Conservation (phyloP, 35 echinoderm and acorn worm species). For the Diadema setosum region DNA sequence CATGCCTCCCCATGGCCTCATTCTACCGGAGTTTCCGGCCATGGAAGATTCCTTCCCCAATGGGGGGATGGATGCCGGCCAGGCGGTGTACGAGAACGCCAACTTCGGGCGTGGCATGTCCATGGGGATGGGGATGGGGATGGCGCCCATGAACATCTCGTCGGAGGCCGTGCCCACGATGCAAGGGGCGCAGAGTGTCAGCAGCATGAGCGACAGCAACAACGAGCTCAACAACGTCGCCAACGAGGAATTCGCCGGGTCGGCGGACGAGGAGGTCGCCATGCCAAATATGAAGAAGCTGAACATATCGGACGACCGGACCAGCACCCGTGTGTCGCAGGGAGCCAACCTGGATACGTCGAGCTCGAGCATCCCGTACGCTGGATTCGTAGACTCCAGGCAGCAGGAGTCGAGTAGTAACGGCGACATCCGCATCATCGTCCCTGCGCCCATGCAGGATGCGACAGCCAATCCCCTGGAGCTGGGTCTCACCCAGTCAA, state of each 20-base stretch:
- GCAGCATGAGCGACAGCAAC: constrained; percentile 64
- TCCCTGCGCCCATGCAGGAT: constrained; percentile 70
- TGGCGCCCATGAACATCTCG: constrained; percentile 29
- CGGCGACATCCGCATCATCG: constrained; percentile 51
- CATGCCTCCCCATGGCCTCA: constrained; percentile 20
- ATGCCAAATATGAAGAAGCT: constrained; percentile 55
- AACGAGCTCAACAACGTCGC: constrained; percentile 50
- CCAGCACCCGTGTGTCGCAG: background rate
- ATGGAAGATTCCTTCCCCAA: constrained; percentile 63
- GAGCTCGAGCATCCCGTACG: constrained; percentile 14
- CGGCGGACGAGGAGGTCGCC: constrained; percentile 34
- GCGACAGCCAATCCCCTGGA: constrained; percentile 70
- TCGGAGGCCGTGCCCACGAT: background rate
- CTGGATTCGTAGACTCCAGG: background rate
- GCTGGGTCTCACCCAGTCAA: background rate
- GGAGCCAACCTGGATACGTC: constrained; percentile 9
- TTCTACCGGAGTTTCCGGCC: constrained; percentile 78
- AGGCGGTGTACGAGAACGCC: background rate
- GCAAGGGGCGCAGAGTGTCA: constrained; percentile 38
- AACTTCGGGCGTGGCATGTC: background rate
- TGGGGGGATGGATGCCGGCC: background rate
- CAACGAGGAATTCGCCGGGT: background rate
- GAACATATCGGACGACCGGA: constrained; percentile 52
- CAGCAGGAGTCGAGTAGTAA: constrained; percentile 15
- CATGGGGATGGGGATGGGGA: background rate